Percentiles rank a stretch among this genome's conserved stretches.
Conservation (phyloP, 23 tunicate genomes). For the Halocynthia aurantium region DNA sequence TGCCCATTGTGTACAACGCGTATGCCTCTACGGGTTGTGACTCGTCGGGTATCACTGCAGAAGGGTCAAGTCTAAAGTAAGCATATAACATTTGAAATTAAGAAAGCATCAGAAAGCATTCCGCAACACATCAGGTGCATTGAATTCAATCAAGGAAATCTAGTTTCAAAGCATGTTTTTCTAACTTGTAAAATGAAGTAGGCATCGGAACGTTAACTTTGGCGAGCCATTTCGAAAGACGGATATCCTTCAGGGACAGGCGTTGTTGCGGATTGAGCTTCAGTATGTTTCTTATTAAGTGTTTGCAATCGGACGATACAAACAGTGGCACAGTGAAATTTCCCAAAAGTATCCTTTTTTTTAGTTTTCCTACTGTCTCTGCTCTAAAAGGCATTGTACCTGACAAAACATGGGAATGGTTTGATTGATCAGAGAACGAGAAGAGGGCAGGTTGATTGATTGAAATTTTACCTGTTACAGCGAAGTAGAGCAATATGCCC, state of each 20-base stretch:
- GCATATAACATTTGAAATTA: background rate
- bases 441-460: background rate
- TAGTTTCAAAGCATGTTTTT: no score
- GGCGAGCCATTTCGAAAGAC: slow-evolving; percentile 48
- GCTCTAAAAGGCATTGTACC: slow-evolving; percentile 93
- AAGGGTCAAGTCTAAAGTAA: slow-evolving; percentile 5
- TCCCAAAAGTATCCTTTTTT: slow-evolving; percentile 60
- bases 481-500: slow-evolving; percentile 72
- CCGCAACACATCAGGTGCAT: no score
- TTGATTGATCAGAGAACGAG: background rate
- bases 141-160: no score
- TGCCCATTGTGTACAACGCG: slow-evolving; percentile 55
- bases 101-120: no score
- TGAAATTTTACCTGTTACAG: slow-evolving; percentile 56
- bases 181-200: slow-evolving; percentile 50
- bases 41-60: background rate
- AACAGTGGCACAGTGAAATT: slow-evolving; percentile 56
- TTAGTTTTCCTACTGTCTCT: slow-evolving; percentile 85
- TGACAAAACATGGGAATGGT: background rate
- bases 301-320: slow-evolving; percentile 70
- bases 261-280: slow-evolving; percentile 36
- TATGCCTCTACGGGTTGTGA: slow-evolving; percentile 72
- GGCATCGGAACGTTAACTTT: slow-evolving; percentile 32
- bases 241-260: slow-evolving; percentile 47
- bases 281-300: slow-evolving; percentile 55